Conservation (phyloP, 2,113 vertebrate genomes). For the Pachycephala philippinensis region DNA sequence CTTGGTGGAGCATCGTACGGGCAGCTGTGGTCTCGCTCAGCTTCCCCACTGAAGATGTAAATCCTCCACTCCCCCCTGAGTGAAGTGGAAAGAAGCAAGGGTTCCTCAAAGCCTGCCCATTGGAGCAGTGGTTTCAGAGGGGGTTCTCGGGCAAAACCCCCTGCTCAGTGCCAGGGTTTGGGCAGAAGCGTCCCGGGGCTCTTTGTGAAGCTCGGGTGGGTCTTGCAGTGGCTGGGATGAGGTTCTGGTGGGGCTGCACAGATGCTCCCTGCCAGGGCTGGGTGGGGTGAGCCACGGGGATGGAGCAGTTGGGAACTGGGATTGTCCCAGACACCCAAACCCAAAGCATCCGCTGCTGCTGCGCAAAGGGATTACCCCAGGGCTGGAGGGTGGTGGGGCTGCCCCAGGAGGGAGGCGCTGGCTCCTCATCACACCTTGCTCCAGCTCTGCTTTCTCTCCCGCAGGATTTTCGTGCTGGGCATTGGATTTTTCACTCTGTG, state of each 20-base stretch:
- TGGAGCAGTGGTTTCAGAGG: accelerated
- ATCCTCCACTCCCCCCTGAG: accelerated
- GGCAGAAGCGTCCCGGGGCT: background rate
- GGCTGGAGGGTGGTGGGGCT: accelerated
- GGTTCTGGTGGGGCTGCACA: background rate
- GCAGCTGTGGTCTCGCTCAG: background rate
- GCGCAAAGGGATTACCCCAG: background rate
- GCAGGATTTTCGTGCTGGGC: constrained; percentile 92
- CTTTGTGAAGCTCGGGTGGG: accelerated
- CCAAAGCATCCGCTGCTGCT: background rate
- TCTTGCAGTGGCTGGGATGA: accelerated
- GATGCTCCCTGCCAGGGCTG: background rate
- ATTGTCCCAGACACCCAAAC: background rate
- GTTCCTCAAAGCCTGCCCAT: accelerated
- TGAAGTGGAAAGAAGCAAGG: background rate
- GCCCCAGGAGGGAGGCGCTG: background rate
- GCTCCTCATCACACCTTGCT: background rate
- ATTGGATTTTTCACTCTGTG: constrained; percentile 97
- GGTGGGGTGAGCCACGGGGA: accelerated
- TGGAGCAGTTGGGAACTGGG: background rate
- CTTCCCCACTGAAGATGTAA: background rate
- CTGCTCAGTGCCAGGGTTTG: background rate
- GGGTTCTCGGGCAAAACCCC: accelerated
- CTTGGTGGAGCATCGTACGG: accelerated
- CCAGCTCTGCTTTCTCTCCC: background rate